A percentile compares a stretch with the other conserved stretches of the same genome.
phyloP scores from a whole-genome alignment of 2,113 vertebrate species.

The Trichomycterus rosablanca region DNA sequence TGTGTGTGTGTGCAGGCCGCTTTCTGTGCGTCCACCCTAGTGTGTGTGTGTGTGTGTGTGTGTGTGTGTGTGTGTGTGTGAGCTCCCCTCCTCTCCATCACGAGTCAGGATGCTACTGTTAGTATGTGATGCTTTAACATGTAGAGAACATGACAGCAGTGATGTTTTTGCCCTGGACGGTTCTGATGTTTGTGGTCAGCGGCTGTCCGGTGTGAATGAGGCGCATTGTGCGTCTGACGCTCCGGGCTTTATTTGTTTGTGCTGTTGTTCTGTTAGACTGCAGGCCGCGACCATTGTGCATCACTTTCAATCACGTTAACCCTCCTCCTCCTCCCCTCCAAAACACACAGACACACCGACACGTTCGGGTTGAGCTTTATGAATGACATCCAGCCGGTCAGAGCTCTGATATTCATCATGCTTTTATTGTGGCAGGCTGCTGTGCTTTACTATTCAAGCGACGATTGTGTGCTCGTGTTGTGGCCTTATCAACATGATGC shows the following conservation, averaged over 20 bases:
- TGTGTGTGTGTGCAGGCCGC: no score
- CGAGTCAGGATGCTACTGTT: slow-evolving; percentile 10
- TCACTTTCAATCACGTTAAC: no score
- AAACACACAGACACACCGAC: no score
- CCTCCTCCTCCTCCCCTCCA: no score
- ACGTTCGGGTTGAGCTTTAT: no score
- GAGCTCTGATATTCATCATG: no score
- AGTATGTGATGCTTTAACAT: slow-evolving; percentile 3
- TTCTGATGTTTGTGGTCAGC: not conserved
- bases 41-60: not conserved
- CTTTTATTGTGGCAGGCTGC: no score
- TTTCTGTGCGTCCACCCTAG: not conserved
- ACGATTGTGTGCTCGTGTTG: no score
- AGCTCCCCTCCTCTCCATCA: not conserved
- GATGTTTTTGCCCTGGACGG: not conserved
- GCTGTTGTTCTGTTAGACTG: slow-evolving; percentile 62
- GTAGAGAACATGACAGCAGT: not conserved
- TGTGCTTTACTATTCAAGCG: no score
- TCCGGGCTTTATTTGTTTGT: not conserved
- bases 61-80: not conserved
- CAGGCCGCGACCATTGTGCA: slow-evolving; percentile 13
- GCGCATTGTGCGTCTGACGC: not conserved
- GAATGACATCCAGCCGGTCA: no score
- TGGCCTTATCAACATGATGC: no score
- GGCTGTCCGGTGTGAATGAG: not conserved